A percentile compares a stretch with the other conserved stretches of the same genome.
phyloP scores from a whole-genome alignment of 2,888 invertebrate genomes.

The Theretra japonica region DNA sequence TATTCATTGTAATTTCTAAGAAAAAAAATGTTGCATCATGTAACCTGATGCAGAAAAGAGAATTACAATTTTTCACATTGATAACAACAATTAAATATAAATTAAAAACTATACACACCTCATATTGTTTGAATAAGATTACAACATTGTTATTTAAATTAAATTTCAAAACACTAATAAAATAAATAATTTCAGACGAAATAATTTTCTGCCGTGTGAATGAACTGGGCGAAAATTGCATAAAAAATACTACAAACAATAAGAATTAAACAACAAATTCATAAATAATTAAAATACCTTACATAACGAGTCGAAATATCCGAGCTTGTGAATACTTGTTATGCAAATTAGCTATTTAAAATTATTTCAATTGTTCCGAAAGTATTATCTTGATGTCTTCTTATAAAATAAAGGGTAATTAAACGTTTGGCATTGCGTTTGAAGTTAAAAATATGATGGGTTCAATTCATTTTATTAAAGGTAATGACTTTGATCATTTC shows the following conservation, averaged over 20 bases:
- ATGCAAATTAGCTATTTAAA: background rate
- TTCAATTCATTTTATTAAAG: too few relatives aligned
- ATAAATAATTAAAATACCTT: conserved; percentile 5
- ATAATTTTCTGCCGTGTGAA: background rate
- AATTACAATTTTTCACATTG: too few relatives aligned
- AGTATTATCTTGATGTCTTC: background rate
- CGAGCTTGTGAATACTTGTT: background rate
- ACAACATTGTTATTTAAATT: background rate
- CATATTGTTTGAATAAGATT: too few relatives aligned
- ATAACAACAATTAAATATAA: too few relatives aligned
- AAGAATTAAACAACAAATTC: background rate
- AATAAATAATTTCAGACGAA: too few relatives aligned
- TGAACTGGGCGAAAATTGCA: background rate
- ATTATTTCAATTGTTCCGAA: background rate
- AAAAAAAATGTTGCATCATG: too few relatives aligned
- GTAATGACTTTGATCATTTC: too few relatives aligned
- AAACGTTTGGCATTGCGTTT: background rate
- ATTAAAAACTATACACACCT: too few relatives aligned
- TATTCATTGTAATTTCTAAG: too few relatives aligned
- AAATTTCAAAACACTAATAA: conserved; percentile 4
- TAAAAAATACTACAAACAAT: background rate
- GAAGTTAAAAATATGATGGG: background rate
- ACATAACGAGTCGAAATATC: background rate
- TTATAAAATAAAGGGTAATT: conserved; percentile 1
- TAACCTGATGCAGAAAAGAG: too few relatives aligned